Evolutionary conservation across 2,888 invertebrate genomes (phyloP).

Genomic region (Brachylomia viminalis): DNA sequence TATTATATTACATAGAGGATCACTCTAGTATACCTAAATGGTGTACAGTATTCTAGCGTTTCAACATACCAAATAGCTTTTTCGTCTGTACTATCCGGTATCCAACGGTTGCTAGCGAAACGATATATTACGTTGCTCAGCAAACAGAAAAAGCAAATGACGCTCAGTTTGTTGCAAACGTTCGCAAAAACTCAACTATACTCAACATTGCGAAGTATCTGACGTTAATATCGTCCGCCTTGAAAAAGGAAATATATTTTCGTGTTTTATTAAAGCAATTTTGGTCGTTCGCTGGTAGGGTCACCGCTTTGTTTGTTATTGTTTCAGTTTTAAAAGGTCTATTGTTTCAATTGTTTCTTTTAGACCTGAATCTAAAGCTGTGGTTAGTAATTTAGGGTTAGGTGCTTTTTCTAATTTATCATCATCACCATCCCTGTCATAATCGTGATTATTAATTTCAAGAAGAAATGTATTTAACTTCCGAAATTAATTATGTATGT

Average conservation of each 20-base stretch:
- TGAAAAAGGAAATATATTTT: constrained; percentile 81
- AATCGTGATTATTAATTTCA: neutral
- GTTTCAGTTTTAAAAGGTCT: constrained; percentile 29
- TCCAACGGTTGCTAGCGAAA: constrained; percentile 23
- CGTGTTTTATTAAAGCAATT: constrained; percentile 84
- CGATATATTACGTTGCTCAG: constrained; percentile 57
- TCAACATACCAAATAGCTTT: constrained; percentile 12
- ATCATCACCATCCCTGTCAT: neutral
- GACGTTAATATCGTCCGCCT: constrained; percentile 74
- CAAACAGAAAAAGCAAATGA: constrained; percentile 60
- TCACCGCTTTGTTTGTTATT: constrained; percentile 59
- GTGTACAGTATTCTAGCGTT: neutral
- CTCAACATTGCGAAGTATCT: constrained; percentile 61
- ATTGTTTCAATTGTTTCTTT: constrained; percentile 28
- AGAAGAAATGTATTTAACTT: no score
- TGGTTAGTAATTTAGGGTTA: neutral
- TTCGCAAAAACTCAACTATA: constrained; percentile 62
- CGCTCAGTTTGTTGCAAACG: constrained; percentile 51
- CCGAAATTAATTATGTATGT: neutral
- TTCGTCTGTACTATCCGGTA: constrained; percentile 16
- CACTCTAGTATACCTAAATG: neutral
- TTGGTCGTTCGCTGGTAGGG: constrained; percentile 70
- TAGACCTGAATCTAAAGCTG: constrained; percentile 20
- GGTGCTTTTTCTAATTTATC: neutral
- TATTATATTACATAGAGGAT: no score